Conservation (phyloP, 2,797 vertebrate genomes). For the Falco berigora region DNA sequence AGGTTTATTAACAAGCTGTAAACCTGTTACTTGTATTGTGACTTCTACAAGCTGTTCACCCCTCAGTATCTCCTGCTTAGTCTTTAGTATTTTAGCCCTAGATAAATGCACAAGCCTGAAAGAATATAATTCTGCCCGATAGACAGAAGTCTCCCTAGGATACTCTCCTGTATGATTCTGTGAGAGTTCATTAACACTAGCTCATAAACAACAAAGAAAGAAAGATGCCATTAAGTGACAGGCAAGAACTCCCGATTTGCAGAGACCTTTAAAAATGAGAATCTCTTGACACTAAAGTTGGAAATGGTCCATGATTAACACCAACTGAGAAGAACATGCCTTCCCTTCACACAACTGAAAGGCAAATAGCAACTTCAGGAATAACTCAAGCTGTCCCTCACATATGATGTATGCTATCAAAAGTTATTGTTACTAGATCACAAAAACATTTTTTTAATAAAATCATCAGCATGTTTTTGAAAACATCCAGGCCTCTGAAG, state of each 20-base stretch:
- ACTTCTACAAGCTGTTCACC: background rate
- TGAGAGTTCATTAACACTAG: background rate
- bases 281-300: background rate
- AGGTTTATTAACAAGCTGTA: background rate
- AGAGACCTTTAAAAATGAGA: background rate
- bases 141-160: background rate
- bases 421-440: background rate
- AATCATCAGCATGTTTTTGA: background rate
- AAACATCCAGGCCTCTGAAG: background rate
- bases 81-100: background rate
- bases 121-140: background rate
- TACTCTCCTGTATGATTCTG: background rate
- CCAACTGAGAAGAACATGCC: background rate
- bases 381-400: background rate
- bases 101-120: background rate
- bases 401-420: background rate
- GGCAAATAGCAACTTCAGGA: background rate
- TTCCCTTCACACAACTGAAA: background rate
- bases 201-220: background rate
- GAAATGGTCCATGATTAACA: background rate
- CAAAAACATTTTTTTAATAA: background rate
- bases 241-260: background rate
- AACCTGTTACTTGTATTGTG: background rate
- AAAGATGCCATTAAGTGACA: background rate
- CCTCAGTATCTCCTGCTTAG: background rate